Conservation (phyloP, 2,888 invertebrate species). For the Oxycera nigricornis region DNA sequence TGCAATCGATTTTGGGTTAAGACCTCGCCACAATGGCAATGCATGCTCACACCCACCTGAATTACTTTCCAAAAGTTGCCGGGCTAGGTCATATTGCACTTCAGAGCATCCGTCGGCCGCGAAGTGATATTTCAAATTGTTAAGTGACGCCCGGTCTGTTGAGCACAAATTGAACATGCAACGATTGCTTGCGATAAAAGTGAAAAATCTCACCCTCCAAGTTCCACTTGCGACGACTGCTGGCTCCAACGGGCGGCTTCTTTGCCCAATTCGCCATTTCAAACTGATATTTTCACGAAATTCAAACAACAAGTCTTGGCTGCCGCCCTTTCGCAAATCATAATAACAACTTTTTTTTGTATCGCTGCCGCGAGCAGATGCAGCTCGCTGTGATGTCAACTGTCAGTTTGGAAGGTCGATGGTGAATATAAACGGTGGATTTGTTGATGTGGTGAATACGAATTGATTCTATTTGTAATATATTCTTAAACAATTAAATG, state of each 20-base stretch:
- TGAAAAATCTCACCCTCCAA: constrained; percentile 55
- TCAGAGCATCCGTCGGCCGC: constrained; percentile 91
- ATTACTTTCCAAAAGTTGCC: constrained; percentile 79
- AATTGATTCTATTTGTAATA: no score
- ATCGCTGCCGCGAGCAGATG: background rate
- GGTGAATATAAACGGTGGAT: background rate
- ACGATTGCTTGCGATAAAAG: constrained; percentile 28
- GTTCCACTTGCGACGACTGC: constrained; percentile 60
- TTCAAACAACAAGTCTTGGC: background rate
- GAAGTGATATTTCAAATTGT: constrained; percentile 68
- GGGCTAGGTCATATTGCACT: constrained; percentile 86
- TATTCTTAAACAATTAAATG: no score
- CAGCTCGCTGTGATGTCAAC: background rate
- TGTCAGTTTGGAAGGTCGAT: constrained; percentile 4
- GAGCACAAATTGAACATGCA: no score
- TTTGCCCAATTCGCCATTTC: constrained; percentile 61
- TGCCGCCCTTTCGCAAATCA: constrained; percentile 17
- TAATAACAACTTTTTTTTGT: constrained; percentile 26
- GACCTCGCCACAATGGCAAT: background rate
- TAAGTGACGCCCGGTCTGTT: constrained; percentile 60
- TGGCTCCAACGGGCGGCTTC: constrained; percentile 56
- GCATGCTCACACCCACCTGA: constrained; percentile 68
- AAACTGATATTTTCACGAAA: background rate
- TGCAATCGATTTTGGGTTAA: constrained; percentile 46
- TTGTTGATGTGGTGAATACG: constrained; percentile 24